Percentiles rank a stretch among this genome's conserved stretches.
These are phyloP conservation scores for Harlomillsia oculata DNA, from an alignment of 1,140 invertebrate genomes.

Conservation along the genomic window DNA sequence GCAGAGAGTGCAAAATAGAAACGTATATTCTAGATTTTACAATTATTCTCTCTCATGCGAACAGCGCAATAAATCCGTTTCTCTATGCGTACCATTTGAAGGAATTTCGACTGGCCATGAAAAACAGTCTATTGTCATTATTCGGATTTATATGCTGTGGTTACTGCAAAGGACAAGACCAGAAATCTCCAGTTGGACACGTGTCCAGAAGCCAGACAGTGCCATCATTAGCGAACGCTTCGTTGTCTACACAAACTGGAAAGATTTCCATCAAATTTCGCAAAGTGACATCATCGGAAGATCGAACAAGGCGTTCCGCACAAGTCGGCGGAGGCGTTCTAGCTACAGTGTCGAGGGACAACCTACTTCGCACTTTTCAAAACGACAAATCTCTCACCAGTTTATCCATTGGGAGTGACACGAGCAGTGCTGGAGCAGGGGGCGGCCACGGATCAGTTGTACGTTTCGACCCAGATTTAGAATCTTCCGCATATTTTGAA, in stretches of 20 bases:
- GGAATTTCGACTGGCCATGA: constrained; percentile 52
- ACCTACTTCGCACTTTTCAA: neutral
- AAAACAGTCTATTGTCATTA: constrained; percentile 22
- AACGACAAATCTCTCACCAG: constrained; percentile 8
- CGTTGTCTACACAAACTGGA: constrained; percentile 18
- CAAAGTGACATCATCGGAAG: constrained; percentile 1
- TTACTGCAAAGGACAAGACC: constrained; percentile 5
- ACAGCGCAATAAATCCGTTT: constrained; percentile 74
- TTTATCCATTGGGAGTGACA: neutral
- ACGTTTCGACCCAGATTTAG: too few species aligned
- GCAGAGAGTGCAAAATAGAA: constrained; percentile 54
- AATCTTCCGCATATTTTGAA: too few species aligned
- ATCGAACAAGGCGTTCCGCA: neutral
- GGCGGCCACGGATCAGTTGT: too few species aligned
- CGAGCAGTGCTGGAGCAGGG: too few species aligned
- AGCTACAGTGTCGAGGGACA: constrained; percentile 2
- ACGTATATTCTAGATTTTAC: constrained; percentile 62
- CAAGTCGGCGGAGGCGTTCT: neutral
- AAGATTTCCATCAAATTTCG: constrained; percentile 31
- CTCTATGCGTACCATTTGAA: constrained; percentile 81
- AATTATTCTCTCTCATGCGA: constrained; percentile 78
- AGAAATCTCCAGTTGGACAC: constrained; percentile 14
- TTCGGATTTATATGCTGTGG: constrained; percentile 30
- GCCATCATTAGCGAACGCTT: constrained; percentile 28
- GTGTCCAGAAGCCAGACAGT: constrained; percentile 33